Evolutionary conservation across 2,888 invertebrate species (phyloP).

Genomic region (Serripes groenlandicus): DNA sequence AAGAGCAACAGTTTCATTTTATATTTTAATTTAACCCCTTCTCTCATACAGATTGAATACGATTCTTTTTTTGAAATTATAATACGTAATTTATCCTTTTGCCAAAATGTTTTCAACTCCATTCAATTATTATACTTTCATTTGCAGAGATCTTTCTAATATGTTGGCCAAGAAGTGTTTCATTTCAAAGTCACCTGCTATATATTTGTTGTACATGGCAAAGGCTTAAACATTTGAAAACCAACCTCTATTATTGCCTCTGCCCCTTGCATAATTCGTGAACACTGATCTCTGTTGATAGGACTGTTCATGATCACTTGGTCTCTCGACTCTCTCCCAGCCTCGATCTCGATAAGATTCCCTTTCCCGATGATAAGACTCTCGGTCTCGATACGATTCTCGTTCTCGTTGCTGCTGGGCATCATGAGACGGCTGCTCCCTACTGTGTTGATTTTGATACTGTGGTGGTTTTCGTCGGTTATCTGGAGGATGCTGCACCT

Average conservation of each 20-base stretch:
- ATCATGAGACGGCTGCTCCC: conserved; percentile 21
- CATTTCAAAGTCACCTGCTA: too few relatives aligned
- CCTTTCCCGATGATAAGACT: conserved; percentile 17
- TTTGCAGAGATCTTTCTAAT: too few relatives aligned
- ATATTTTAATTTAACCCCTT: too few relatives aligned
- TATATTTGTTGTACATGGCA: too few relatives aligned
- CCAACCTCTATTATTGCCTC: conserved; percentile 69
- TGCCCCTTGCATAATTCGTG: conserved; percentile 72
- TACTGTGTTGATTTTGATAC: conserved; percentile 59
- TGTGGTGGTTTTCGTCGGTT: conserved; percentile 29
- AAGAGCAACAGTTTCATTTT: too few relatives aligned
- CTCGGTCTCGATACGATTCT: conserved; percentile 11
- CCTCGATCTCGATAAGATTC: conserved; percentile 20
- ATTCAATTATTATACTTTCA: too few relatives aligned
- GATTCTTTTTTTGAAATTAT: too few relatives aligned
- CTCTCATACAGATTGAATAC: too few relatives aligned
- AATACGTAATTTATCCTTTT: too few relatives aligned
- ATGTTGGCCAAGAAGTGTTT: too few relatives aligned
- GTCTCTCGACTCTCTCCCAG: conserved; percentile 43
- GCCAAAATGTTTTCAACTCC: too few relatives aligned
- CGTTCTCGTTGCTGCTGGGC: conserved; percentile 38
- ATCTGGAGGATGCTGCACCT: conserved; percentile 53
- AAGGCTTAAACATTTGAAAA: too few relatives aligned
- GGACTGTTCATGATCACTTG: conserved; percentile 9
- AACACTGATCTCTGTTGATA: conserved; percentile 54